Conservation (phyloP, 2,797 vertebrate genomes). For the Morelia viridis region DNA sequence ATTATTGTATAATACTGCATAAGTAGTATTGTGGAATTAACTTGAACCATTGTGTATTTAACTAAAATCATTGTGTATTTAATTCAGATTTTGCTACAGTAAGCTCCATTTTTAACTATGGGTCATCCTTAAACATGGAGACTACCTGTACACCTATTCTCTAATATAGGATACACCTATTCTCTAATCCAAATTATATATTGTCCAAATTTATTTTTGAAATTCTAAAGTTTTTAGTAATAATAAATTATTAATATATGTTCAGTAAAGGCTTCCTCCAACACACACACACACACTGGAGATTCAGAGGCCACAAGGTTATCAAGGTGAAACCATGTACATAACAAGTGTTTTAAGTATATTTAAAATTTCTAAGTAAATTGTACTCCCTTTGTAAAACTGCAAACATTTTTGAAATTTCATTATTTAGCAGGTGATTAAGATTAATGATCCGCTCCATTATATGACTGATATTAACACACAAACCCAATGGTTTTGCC, state of each 20-base stretch:
- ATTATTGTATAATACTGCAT: too few relatives aligned
- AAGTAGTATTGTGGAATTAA: too few relatives aligned
- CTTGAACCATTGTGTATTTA: too few relatives aligned
- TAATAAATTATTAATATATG: neutral
- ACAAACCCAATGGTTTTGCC: neutral
- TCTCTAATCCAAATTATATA: neutral
- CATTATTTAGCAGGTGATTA: neutral
- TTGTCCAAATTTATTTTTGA: neutral
- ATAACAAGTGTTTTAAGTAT: neutral
- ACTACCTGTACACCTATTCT: neutral
- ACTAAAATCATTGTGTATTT: too few relatives aligned
- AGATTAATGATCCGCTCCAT: neutral
- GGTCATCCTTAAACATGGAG: too few relatives aligned
- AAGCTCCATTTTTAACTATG: too few relatives aligned
- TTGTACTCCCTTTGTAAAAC: neutral
- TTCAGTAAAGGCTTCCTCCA: neutral
- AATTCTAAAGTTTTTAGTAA: neutral
- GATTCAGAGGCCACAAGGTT: neutral
- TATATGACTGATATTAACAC: neutral
- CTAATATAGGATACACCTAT: neutral
- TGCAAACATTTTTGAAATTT: neutral
- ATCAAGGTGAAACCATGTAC: neutral
- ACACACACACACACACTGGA: neutral
- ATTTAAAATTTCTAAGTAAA: neutral
- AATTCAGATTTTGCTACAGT: too few relatives aligned